phyloP scores from a whole-genome alignment of 1,140 invertebrate species.

The Zaprionus africanus region DNA sequence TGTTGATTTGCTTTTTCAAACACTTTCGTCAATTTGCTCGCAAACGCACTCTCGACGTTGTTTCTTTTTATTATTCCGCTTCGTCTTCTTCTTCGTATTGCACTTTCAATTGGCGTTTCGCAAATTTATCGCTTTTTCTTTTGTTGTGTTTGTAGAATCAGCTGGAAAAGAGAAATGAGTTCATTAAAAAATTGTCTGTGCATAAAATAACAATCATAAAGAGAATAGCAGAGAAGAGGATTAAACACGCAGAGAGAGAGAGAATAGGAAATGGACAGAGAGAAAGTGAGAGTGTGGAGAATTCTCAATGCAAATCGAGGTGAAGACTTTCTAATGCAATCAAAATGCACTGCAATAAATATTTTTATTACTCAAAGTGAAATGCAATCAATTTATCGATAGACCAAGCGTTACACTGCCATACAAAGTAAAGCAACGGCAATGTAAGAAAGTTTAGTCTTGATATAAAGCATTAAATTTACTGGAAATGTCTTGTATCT shows the following conservation, averaged over 20 bases:
- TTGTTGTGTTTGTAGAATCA: conserved; percentile 62
- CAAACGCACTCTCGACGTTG: conserved; percentile 28
- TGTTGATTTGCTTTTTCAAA: conserved; percentile 13
- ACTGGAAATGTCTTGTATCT: no score
- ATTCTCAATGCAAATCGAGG: conserved; percentile 18
- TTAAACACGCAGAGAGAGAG: not conserved
- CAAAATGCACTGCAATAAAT: conserved; percentile 6
- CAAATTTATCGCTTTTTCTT: conserved; percentile 58
- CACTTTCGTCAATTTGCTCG: conserved; percentile 53
- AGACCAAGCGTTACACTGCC: not conserved
- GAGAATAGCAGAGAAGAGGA: not conserved
- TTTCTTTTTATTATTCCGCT: conserved; percentile 25
- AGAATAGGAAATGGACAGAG: conserved; percentile 13
- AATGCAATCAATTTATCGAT: not conserved
- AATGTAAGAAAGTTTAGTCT: not conserved
- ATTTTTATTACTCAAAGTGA: conserved; percentile 9
- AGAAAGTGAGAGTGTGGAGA: conserved; percentile 12
- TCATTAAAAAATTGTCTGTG: conserved; percentile 31
- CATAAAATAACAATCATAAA: conserved; percentile 29
- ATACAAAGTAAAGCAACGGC: not conserved
- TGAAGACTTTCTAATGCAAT: conserved; percentile 40
- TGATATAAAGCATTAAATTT: no score
- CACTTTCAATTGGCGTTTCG: conserved; percentile 69
- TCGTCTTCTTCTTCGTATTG: conserved; percentile 51
- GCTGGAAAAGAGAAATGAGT: conserved; percentile 55